Evolutionary conservation across 1,140 invertebrate species (phyloP).

Genomic region (Daktulosphaira vitifoliae): DNA sequence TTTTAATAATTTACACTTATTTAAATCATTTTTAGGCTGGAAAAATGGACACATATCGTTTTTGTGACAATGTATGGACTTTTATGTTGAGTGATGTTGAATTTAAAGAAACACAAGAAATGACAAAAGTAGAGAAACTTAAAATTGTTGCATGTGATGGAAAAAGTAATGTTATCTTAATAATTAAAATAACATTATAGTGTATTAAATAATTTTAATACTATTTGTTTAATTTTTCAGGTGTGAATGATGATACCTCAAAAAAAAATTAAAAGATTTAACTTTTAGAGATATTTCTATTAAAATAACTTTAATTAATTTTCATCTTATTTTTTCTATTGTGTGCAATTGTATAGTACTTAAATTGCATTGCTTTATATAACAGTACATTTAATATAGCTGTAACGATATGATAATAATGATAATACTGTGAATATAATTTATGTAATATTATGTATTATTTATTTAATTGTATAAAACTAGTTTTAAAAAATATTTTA

Average conservation of each 20-base stretch:
- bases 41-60: constrained; percentile 95
- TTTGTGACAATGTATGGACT: constrained; percentile 99
- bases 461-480: too few relatives aligned
- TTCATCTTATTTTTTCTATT: too few relatives aligned
- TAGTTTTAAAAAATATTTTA: too few relatives aligned
- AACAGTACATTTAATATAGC: too few relatives aligned
- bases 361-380: too few relatives aligned
- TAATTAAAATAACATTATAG: neutral
- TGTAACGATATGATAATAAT: too few relatives aligned
- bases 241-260: constrained; percentile 23
- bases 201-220: neutral
- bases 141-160: constrained; percentile 99
- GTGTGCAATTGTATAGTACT: too few relatives aligned
- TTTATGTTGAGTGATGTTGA: constrained; percentile 98
- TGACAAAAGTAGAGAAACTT: constrained; percentile 91
- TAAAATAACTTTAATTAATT: too few relatives aligned
- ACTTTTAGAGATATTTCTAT: too few relatives aligned
- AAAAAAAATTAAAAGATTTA: constrained; percentile 13
- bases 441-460: too few relatives aligned
- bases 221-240: neutral
- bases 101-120: constrained; percentile 90
- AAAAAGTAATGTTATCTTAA: constrained; percentile 57
- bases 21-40: constrained; percentile 58
- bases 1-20: too few relatives aligned
- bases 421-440: too few relatives aligned